phyloP scores from a whole-genome alignment of 2,797 vertebrate genomes.

The Otolemur crassicaudatus region DNA sequence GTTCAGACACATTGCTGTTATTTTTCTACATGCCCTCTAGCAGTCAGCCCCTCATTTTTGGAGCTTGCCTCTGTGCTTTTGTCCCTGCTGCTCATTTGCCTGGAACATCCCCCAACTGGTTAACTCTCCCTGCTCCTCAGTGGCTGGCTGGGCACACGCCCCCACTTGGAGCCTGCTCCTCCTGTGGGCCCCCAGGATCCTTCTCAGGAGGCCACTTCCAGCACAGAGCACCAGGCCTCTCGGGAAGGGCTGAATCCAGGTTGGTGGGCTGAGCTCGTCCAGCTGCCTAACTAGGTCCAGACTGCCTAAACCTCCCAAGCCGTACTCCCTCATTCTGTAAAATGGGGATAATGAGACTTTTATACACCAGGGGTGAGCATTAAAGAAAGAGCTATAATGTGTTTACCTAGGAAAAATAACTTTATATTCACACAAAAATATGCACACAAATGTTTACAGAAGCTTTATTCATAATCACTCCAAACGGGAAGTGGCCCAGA shows the following conservation, averaged over 20 bases:
- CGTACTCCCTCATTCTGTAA: neutral
- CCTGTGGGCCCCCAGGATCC: neutral
- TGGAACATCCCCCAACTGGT: neutral
- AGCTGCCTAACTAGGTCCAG: neutral
- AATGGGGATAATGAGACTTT: neutral
- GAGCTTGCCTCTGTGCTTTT: neutral
- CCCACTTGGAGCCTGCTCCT: neutral
- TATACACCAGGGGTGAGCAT: neutral
- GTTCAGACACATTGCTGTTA: neutral
- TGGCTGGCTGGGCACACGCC: too few species aligned
- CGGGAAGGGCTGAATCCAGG: accelerated
- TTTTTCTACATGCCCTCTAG: neutral
- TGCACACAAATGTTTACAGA: neutral
- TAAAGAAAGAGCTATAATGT: neutral
- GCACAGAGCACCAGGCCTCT: neutral
- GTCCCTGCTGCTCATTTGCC: neutral
- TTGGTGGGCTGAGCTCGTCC: neutral
- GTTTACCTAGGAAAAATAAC: neutral
- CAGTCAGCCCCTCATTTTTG: neutral
- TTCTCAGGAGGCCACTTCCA: too few species aligned
- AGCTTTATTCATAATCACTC: neutral
- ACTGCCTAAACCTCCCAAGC: neutral
- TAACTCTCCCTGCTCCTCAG: neutral
- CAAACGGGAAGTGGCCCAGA: neutral
- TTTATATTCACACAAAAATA: neutral